These are phyloP conservation scores for Gracilinanus agilis DNA, from an alignment of 2,113 vertebrate genomes.

Conservation along the genomic window DNA sequence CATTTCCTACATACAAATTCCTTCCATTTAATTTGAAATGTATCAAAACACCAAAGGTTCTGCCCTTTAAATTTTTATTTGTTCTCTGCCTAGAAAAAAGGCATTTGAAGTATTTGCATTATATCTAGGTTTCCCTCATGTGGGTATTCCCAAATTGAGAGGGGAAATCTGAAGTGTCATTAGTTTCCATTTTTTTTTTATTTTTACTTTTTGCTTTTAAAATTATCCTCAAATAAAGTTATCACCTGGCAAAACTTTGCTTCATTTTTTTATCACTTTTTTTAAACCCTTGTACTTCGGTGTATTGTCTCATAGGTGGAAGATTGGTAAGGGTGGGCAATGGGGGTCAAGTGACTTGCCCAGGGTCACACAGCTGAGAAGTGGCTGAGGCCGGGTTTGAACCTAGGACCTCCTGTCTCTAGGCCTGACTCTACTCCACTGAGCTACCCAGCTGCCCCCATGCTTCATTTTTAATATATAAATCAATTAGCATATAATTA, in stretches of 20 bases:
- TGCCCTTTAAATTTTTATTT: conserved; percentile 28
- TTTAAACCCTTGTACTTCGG: no score
- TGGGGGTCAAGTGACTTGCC: no score
- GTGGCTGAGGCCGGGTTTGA: no score
- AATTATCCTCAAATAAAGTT: conserved; percentile 27
- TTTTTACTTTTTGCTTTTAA: conserved; percentile 47
- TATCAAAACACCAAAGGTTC: not conserved
- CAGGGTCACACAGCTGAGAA: no score
- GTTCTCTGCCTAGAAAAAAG: not conserved
- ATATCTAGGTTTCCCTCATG: conserved; percentile 53
- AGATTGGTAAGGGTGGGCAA: no score
- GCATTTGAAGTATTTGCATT: not conserved
- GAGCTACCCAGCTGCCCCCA: no score
- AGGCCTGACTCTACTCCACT: no score
- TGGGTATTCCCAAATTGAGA: conserved; percentile 22
- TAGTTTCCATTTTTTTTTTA: conserved; percentile 62
- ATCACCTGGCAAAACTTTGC: conserved; percentile 5
- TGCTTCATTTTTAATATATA: not conserved
- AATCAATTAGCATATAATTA: not conserved
- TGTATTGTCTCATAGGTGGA: no score
- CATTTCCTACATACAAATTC: conserved; percentile 30
- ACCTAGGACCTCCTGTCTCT: no score
- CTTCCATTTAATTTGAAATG: not conserved
- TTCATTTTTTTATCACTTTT: not conserved
- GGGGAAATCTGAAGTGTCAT: conserved; percentile 10